Percentiles rank a stretch among this genome's conserved stretches.
phyloP scores from a whole-genome alignment of 1,140 invertebrate genomes.

The Daktulosphaira vitifoliae region DNA sequence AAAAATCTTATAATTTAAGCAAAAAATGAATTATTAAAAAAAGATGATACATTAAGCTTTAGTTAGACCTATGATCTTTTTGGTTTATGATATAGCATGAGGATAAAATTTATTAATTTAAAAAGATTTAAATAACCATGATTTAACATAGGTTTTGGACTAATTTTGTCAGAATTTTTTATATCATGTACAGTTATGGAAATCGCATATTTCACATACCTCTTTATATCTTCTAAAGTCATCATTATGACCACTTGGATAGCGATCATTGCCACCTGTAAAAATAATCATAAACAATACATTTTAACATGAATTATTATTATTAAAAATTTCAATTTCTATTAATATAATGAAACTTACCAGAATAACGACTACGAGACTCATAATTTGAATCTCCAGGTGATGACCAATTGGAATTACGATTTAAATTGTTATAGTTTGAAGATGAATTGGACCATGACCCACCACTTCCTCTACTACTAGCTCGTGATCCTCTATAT shows the following conservation, averaged over 20 bases:
- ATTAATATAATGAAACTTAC: not conserved
- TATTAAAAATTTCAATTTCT: too few species aligned
- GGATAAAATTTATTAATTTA: too few species aligned
- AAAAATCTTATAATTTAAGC: too few species aligned
- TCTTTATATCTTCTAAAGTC: slow-evolving; percentile 24
- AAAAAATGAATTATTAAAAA: too few species aligned
- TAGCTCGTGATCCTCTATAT: slow-evolving; percentile 12
- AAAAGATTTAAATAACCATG: too few species aligned
- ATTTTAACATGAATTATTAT: too few species aligned
- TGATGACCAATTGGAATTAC: slow-evolving; percentile 18
- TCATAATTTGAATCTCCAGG: slow-evolving; percentile 21
- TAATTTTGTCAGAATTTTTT: too few species aligned
- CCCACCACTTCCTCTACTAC: slow-evolving; percentile 11
- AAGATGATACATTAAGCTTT: too few species aligned
- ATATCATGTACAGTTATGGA: too few species aligned
- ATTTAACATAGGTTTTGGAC: too few species aligned
- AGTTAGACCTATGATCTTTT: too few species aligned
- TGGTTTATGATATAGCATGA: too few species aligned
- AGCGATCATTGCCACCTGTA: slow-evolving; percentile 27
- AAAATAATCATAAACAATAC: not conserved
- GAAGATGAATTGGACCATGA: slow-evolving; percentile 2
- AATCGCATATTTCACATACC: slow-evolving; percentile 13
- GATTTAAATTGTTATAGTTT: slow-evolving; percentile 14
- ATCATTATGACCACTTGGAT: slow-evolving; percentile 28
- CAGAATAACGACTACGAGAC: slow-evolving; percentile 16